Base-by-base conservation (phyloP, 1,140 invertebrate species). In the Vanessa atalanta region DNA sequence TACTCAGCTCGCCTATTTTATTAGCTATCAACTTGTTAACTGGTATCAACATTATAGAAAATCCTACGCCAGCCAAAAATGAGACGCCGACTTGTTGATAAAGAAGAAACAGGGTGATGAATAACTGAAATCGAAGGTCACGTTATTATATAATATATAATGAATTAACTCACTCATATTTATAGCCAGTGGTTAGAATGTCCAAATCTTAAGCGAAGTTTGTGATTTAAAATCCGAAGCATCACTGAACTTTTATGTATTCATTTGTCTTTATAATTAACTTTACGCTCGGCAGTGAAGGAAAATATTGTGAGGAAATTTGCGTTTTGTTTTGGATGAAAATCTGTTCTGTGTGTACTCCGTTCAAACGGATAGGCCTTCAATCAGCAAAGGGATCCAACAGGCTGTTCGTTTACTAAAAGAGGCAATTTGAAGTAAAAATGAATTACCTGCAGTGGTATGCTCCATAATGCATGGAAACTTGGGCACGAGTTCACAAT, bases 391-490 rank as follows among this genome's bases (percentile, higher is more conserved):
- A 5, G 7, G 37, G 0, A 43, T 11, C 1, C 9, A 43, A 43
- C 37, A 43, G 9, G 8, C 37, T 43, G 7, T 9, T 9, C 3
- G 0, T 9, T 43, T 43, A 43, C 37, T 43, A 50, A 2, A 65
- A 23, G 16, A 50, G 16, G 0, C 9, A 26, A 11, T n/a, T 13
- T 26, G 0, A 9, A 57, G 9, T 23, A 26, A 15, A 9, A 9
- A 57, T 60, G 3, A 26, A 51, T 73, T 60, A 97, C 96, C 94
- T 98, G 97, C 84, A 99, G 94, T 26, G 98, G 98, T 84, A 99
- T 96, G 90, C 98, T 99, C 98, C 99, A 99, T 78, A 99, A 94
- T 15, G 97, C 95, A 93, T 99, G 99, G 90, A 99, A 99, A 92
- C 97, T 99, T 0, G 97, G 96, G 93, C 97, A 98, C 51, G 98